These are phyloP conservation scores for Oceanodroma tethys DNA, from an alignment of 2,113 vertebrate genomes.

Conservation along the genomic window DNA sequence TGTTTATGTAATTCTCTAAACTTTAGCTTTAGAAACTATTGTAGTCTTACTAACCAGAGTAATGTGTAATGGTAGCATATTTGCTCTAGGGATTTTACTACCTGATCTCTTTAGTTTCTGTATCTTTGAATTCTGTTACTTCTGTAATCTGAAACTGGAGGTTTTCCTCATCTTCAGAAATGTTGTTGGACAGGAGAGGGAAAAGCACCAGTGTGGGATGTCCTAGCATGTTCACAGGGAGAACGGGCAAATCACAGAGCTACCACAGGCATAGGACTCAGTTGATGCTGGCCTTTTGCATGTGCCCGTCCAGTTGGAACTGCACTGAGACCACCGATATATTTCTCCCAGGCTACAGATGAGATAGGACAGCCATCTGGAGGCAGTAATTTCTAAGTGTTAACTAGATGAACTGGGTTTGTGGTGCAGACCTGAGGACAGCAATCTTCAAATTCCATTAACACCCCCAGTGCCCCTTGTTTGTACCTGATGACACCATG, in stretches of 20 bases:
- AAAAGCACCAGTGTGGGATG: neutral
- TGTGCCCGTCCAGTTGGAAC: neutral
- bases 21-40: neutral
- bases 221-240: neutral
- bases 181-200: neutral
- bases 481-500: neutral
- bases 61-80: neutral
- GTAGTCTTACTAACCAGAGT: neutral
- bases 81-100: neutral
- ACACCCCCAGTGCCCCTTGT: neutral
- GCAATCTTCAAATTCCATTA: neutral
- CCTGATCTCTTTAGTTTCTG: neutral
- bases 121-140: neutral
- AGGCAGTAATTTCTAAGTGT: constrained; percentile 47
- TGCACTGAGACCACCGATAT: neutral
- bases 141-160: neutral
- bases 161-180: neutral
- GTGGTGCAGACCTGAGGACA: neutral
- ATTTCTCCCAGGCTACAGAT: neutral
- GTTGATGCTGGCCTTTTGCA: neutral
- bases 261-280: neutral
- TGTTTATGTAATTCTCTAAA: neutral
- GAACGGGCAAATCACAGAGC: neutral
- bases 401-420: constrained; percentile 29
- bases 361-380: neutral